Evolutionary conservation across 2,797 vertebrate genomes (phyloP), one percentile per base, ranked within the genome.

Genomic region (Vultur gryphus): DNA sequence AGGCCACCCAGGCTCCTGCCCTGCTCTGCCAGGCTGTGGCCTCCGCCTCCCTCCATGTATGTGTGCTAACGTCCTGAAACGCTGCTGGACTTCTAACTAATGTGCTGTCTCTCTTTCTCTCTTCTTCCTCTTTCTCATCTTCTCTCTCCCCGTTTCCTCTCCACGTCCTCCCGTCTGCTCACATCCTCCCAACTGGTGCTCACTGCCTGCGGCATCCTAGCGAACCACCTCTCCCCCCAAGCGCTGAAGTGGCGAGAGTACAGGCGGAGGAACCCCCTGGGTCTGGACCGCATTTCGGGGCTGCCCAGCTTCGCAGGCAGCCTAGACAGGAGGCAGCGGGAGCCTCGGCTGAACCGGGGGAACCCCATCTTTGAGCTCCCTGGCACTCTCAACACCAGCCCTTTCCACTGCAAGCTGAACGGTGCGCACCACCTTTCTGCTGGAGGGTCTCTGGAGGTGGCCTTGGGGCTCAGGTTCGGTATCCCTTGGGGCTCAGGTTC

Each of bases 241-340:
- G 99, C 99, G 1, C 98, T 99, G 93, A 99, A 99, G 97, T 99
- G 99, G 99, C 98, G 99, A 83, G 99, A 99, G 95, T 99, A 99
- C 96, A 99, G 99, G 58, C 98, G 99, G 46, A 98, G 98, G 96
- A 99, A 99, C 98, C 99, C 99, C 25, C 97, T 99, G 90, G 99
- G 99, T 55, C 95, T 99, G 96, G 99, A 99, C 88, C 97, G 97
- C 4, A 65, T 97, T 76, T 96, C 98, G 0, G 98, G 97, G 61
- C 96, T 98, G 59, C 93, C 97, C 16, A 70, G 97, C 84, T 93
- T 98, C 95, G 96, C 98, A 25, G 96, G 98, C 96, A 98, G 93
- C 97, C 94, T 98, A 93, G 98, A 99, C 59, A 96, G 98, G 96
- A 98, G 96, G 93, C 97, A 97, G 58, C 98, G 97, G 25, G 98